A percentile compares a stretch with the other conserved stretches of the same genome.
These are phyloP conservation scores for Fregetta grallaria DNA, from an alignment of 2,113 vertebrate species.

Conservation along the genomic window DNA sequence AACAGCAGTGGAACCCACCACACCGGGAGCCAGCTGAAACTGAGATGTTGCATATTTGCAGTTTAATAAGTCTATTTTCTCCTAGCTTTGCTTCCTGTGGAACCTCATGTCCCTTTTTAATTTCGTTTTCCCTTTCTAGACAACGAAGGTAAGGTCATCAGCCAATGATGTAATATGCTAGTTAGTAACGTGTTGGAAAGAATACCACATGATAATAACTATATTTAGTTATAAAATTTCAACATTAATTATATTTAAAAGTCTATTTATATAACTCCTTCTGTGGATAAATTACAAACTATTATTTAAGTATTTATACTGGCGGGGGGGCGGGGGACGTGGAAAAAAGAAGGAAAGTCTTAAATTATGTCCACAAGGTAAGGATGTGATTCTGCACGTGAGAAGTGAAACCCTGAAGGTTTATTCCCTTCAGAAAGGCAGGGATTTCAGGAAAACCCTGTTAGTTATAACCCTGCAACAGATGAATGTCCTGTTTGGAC, in stretches of 20 bases:
- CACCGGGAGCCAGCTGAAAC: not conserved
- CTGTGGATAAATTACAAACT: not conserved
- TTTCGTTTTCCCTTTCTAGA: not conserved
- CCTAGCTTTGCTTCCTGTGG: not conserved
- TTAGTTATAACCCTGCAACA: not conserved
- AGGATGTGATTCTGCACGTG: not conserved
- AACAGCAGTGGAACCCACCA: not conserved
- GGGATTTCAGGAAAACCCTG: not conserved
- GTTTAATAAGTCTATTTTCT: not conserved
- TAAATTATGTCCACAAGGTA: not conserved
- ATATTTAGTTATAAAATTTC: not conserved
- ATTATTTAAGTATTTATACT: not conserved
- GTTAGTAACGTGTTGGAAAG: not conserved
- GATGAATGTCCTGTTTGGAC: not conserved
- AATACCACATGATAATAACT: not conserved
- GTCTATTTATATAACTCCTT: not conserved
- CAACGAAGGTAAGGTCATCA: not conserved
- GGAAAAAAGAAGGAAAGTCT: no score
- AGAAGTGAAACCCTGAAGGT: not conserved
- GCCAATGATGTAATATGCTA: not conserved
- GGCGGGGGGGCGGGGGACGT: no score
- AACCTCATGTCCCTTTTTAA: conserved; percentile 15
- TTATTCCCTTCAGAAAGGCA: not conserved
- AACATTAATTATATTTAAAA: not conserved
- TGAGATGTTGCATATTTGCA: not conserved